These are phyloP conservation scores for Andrena chrysosceles DNA, from an alignment of 2,888 invertebrate species.

Conservation along the genomic window DNA sequence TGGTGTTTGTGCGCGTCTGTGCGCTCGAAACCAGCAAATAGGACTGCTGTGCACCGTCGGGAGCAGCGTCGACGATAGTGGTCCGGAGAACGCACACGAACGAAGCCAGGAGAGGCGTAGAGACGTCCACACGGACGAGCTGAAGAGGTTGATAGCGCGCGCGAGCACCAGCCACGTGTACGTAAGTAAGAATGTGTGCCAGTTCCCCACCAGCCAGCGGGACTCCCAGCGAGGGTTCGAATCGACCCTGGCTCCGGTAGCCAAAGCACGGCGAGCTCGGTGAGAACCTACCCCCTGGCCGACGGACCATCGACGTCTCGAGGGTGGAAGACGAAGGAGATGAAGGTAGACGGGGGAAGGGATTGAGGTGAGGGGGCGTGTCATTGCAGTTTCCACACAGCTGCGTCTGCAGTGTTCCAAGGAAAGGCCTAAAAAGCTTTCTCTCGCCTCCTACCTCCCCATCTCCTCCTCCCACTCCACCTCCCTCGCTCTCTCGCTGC, in stretches of 20 bases:
- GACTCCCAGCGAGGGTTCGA: constrained; percentile 55
- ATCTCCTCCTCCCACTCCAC: background rate
- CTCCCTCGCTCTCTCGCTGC: constrained; percentile 43
- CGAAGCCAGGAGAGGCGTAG: background rate
- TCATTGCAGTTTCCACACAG: constrained; percentile 70
- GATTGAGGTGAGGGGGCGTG: constrained; percentile 66
- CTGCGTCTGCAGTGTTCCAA: constrained; percentile 68
- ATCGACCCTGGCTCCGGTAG: constrained; percentile 69
- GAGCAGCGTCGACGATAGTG: constrained; percentile 6
- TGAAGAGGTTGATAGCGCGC: background rate
- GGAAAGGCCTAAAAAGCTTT: constrained; percentile 60
- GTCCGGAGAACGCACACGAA: background rate
- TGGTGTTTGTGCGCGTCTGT: background rate
- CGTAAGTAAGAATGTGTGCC: background rate
- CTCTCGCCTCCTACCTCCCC: constrained; percentile 13
- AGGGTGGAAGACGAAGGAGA: constrained; percentile 55
- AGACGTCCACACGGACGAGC: background rate
- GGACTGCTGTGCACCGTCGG: constrained; percentile 3
- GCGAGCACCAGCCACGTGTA: background rate
- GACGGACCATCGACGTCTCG: constrained; percentile 56
- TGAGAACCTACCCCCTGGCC: constrained; percentile 62
- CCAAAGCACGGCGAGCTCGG: constrained; percentile 36
- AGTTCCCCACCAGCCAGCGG: constrained; percentile 16
- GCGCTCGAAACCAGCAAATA: background rate
- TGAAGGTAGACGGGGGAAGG: constrained; percentile 15